Conservation (phyloP, 2,113 vertebrate species). For the Nesospiza acunhae region DNA sequence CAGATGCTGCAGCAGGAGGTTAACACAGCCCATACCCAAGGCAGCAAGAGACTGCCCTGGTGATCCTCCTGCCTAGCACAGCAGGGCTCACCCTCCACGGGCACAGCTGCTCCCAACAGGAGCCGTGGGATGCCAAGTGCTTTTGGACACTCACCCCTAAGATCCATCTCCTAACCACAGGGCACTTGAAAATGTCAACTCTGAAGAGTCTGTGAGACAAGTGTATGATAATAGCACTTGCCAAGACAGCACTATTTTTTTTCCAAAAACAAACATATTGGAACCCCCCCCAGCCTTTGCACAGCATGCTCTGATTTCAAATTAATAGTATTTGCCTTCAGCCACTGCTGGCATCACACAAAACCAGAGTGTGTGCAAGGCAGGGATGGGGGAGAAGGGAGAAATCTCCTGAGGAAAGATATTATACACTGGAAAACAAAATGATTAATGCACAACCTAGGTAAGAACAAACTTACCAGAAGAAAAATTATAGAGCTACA, state of each 20-base stretch:
- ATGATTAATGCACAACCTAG: neutral
- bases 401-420: neutral
- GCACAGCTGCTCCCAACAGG: neutral
- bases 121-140: neutral
- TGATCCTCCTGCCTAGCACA: neutral
- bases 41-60: neutral
- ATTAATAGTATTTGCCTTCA: neutral
- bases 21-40: neutral
- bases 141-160: neutral
- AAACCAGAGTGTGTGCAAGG: neutral
- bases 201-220: neutral
- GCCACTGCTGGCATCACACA: neutral
- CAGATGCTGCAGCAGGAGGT: neutral
- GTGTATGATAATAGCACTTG: neutral
- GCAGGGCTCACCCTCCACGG: too few species aligned
- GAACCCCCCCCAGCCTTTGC: neutral
- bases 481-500: neutral
- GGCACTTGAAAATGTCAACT: neutral
- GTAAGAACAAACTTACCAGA: neutral
- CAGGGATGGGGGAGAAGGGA: neutral
- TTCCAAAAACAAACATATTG: neutral
- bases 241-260: neutral
- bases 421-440: neutral
- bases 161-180: neutral
- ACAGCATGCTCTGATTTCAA: neutral